These are phyloP conservation scores for Thyatira batis DNA, from an alignment of 2,888 invertebrate species.

Conservation along the genomic window DNA sequence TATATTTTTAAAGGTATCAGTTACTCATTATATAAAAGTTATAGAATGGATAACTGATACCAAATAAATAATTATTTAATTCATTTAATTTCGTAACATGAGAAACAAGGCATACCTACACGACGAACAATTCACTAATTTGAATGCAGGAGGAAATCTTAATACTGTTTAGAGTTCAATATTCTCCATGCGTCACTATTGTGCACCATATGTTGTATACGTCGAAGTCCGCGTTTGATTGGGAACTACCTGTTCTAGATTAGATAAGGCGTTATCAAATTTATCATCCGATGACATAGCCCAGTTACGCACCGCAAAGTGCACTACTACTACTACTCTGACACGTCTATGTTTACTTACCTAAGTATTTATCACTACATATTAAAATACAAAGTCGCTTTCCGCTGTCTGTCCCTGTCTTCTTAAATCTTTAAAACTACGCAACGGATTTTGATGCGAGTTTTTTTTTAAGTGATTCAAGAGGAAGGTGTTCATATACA, in stretches of 20 bases:
- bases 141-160: constrained; percentile 1
- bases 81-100: too few species aligned
- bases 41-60: too few species aligned
- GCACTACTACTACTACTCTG: constrained; percentile 2
- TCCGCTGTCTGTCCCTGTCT: too few species aligned
- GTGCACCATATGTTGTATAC: constrained; percentile 2
- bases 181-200: not conserved
- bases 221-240: constrained; percentile 40
- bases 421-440: too few species aligned
- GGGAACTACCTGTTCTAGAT: constrained; percentile 56
- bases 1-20: too few species aligned
- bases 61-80: too few species aligned
- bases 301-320: constrained; percentile 42
- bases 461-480: too few species aligned
- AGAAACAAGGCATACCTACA: too few species aligned
- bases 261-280: constrained; percentile 43
- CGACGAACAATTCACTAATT: too few species aligned
- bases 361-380: not conserved
- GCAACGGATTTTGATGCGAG: too few species aligned
- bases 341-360: not conserved
- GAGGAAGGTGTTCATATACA: too few species aligned
- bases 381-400: not conserved
- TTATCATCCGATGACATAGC: constrained; percentile 57
- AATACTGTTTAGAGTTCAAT: not conserved
- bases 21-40: too few species aligned